phyloP scores from a whole-genome alignment of 2,797 vertebrate species.

The Protonibea diacanthus region DNA sequence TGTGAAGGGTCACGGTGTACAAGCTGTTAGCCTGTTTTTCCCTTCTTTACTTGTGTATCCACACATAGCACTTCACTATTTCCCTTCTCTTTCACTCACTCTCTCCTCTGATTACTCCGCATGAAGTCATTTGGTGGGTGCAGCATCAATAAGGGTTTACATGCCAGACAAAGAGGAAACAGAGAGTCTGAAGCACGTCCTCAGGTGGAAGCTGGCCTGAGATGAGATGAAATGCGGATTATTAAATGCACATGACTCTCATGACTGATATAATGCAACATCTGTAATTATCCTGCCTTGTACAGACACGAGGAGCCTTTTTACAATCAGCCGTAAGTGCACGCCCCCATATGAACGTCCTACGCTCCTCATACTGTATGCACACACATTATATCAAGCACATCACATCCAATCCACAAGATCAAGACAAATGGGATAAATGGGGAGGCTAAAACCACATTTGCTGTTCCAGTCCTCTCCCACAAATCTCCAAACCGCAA shows the following conservation, averaged over 20 bases:
- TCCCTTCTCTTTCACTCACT: conserved; percentile 12
- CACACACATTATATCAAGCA: conserved; percentile 44
- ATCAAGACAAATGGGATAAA: conserved; percentile 74
- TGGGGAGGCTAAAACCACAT: conserved; percentile 57
- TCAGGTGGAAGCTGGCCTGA: conserved; percentile 62
- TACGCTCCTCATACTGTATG: conserved; percentile 33
- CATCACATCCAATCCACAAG: conserved; percentile 61
- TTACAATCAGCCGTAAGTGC: conserved; percentile 57
- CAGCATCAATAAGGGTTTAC: conserved; percentile 48
- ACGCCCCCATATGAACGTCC: conserved; percentile 41
- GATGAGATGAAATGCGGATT: conserved; percentile 61
- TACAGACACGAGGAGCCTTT: conserved; percentile 48
- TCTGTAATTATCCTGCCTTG: conserved; percentile 49
- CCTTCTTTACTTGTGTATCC: background rate
- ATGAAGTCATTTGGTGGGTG: conserved; percentile 22
- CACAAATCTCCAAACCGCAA: conserved; percentile 57
- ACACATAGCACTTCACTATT: background rate
- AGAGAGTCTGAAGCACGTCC: conserved; percentile 44
- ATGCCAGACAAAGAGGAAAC: conserved; percentile 53
- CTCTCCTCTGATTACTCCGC: conserved; percentile 29
- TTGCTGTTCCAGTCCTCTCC: conserved; percentile 53
- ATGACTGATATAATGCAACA: conserved; percentile 51
- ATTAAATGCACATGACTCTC: conserved; percentile 64
- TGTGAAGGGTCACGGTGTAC: too few relatives aligned
- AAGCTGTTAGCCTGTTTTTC: background rate